Percentiles rank a stretch among this genome's conserved stretches.
These are phyloP conservation scores for Ashinkailepas kermadecensis DNA, from an alignment of 2,888 invertebrate genomes.

Conservation along the genomic window DNA sequence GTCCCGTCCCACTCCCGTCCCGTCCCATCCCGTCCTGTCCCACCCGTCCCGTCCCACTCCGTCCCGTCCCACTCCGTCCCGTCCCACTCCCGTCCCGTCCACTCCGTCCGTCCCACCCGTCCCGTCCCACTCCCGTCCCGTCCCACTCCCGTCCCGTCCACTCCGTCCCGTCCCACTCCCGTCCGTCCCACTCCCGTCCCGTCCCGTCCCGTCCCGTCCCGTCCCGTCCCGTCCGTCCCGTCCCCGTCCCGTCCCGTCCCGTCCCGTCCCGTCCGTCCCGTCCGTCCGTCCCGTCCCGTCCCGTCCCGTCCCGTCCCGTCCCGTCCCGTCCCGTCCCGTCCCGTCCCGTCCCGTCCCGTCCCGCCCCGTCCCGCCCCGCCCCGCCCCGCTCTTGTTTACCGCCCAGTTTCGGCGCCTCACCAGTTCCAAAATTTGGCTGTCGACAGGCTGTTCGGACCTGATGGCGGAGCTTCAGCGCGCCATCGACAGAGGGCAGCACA, in stretches of 20 bases:
- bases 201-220: no score
- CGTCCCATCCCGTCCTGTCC: not conserved
- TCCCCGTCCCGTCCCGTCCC: not conserved
- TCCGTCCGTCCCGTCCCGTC: not conserved
- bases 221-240: not conserved
- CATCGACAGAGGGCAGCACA: constrained; percentile 67
- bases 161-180: no score
- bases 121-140: no score
- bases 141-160: no score
- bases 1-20: not conserved
- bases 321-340: not conserved
- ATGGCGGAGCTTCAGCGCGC: constrained; percentile 64
- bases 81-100: no score
- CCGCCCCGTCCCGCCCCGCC: not conserved
- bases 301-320: not conserved
- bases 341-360: not conserved
- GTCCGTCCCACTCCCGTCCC: no score
- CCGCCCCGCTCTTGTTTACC: not conserved
- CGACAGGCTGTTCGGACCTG: constrained; percentile 20
- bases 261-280: not conserved
- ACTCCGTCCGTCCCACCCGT: no score
- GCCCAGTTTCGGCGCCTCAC: no score
- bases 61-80: no score
- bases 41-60: not conserved
- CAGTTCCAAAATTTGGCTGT: no score